Base-by-base conservation (phyloP, 2,888 invertebrate species). In the Xylota sylvarum region DNA sequence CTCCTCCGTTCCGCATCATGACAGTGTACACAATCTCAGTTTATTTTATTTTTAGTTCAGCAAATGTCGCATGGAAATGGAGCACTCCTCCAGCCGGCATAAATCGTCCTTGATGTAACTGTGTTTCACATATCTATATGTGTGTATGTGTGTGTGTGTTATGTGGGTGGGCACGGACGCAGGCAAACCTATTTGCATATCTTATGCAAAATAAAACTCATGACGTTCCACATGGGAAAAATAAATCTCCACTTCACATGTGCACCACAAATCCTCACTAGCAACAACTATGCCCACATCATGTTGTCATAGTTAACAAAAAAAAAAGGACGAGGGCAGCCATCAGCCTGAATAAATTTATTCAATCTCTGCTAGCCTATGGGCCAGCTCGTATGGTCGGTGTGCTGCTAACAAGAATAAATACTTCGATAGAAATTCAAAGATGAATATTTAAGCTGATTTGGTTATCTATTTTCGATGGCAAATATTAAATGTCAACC, bases 121-220 rank as follows among this genome's bases (percentile, higher is more conserved):
- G 65, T 80, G 35, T 43, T 65, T 35, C 60, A 62, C 46, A 35
- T 23, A 2, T 23, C 3, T 23, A 23, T 23, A 3, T 23, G 23
- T 23, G 23, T 23, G 3, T 23, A 2, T 58, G 56, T 58, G 50
- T 58, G 40, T 78, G 64, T 23, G n/a, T 48, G 40, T 50, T 27
- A 19, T 67, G 72, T 65, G 40, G 37, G 37, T 17, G 52, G 30
- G 65, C 52, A 74, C 64, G 12, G 23, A 50, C 19, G 65, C 60
- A 37, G 72, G 46, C 19, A 52, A 55, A 60, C 27, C 14, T 80
- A 77, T 85, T 77, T 77, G 48, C 72, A 72, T 85, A 85, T 85
- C 80, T 80, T 80, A 80, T 85, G 85, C 85, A 80, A 80, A 85
- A 80, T 67, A 80, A 80, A 85, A 76, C 80, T 60, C 60, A 72